Evolutionary conservation across 2,113 vertebrate species (phyloP).

Genomic region (Lamprotornis superbus): DNA sequence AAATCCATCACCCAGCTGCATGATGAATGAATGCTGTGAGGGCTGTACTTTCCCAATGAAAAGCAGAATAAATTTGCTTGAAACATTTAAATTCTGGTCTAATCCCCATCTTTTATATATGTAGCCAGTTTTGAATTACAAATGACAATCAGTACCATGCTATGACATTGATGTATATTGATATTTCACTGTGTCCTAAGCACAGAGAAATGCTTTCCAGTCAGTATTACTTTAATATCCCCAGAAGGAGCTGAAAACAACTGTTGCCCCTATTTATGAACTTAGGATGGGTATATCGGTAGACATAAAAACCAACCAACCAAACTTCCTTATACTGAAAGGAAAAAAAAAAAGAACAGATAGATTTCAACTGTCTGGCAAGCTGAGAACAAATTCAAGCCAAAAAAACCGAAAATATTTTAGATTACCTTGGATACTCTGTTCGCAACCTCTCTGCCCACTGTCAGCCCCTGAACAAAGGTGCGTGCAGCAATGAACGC

Average conservation of each 20-base stretch:
- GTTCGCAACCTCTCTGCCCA: slow-evolving; percentile 93
- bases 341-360: not conserved
- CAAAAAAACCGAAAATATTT: not conserved
- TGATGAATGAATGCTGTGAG: not conserved
- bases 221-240: not conserved
- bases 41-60: not conserved
- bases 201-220: not conserved
- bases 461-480: slow-evolving; percentile 94
- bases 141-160: not conserved
- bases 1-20: not conserved
- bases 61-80: not conserved
- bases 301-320: not conserved
- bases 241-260: not conserved
- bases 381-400: not conserved
- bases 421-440: slow-evolving; percentile 93
- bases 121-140: not conserved
- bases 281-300: not conserved
- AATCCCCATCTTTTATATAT: not conserved
- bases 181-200: not conserved
- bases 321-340: not conserved
- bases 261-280: not conserved
- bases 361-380: not conserved
- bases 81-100: slow-evolving; percentile 26
- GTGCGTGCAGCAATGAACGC: slow-evolving; percentile 93
- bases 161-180: not conserved